These are phyloP conservation scores for Sceloporus undulatus DNA, from an alignment of 2,113 vertebrate species.

Conservation along the genomic window DNA sequence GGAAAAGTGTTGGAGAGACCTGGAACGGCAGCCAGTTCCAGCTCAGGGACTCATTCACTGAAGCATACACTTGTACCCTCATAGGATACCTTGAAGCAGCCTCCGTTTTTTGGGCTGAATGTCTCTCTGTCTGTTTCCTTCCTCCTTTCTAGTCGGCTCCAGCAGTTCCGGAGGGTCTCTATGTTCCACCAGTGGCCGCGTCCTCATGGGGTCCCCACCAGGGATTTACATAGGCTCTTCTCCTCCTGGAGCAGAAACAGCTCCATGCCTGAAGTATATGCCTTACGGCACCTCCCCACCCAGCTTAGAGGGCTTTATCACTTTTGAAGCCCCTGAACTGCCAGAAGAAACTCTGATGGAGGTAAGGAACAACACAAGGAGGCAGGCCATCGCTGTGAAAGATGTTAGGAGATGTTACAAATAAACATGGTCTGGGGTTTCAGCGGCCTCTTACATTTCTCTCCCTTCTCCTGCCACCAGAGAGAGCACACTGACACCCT, in stretches of 20 bases:
- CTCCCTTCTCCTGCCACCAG: conserved; percentile 71
- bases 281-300: conserved; percentile 95
- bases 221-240: conserved; percentile 84
- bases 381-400: not conserved
- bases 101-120: not conserved
- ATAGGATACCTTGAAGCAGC: no score
- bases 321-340: conserved; percentile 95
- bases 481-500: conserved; percentile 95
- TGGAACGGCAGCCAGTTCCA: no score
- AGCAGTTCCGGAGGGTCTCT: conserved; percentile 94
- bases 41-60: no score
- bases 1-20: no score
- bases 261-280: conserved; percentile 90
- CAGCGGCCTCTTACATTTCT: no score
- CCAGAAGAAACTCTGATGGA: conserved; percentile 98
- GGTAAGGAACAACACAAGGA: conserved; percentile 74
- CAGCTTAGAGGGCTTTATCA: conserved; percentile 94
- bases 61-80: no score
- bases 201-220: conserved; percentile 91
- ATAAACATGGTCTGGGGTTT: no score
- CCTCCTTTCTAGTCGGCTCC: conserved; percentile 85
- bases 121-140: not conserved
- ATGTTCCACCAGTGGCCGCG: conserved; percentile 90
- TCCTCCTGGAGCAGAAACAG: conserved; percentile 84
- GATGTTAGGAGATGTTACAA: no score